Base-by-base conservation (phyloP, 1,140 invertebrate species). In the Pemphigus obesinymphae region DNA sequence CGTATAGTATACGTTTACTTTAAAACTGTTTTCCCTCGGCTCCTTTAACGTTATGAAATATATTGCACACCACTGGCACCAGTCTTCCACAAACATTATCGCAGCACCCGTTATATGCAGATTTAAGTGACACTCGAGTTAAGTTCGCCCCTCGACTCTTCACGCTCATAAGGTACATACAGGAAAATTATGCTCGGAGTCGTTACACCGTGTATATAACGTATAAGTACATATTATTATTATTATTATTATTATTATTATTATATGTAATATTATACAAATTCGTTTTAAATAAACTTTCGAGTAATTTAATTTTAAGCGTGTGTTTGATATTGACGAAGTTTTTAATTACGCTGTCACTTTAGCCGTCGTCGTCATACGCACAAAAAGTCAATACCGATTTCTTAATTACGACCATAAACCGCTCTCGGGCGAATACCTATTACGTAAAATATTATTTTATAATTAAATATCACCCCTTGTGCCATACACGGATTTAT, bases 301-400 rank as follows among this genome's bases (percentile, higher is more conserved):
- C 23, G 13, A 17, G 23, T 45, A 70, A 45, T 68, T 68, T 68
- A 23, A 43, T 40, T 40, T 68, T 43, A 26, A 43, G n/a, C 34
- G 34, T 40, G 75, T 15, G 53, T 40, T 58, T 40, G 75, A 58
- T 55, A 55, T 58, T 37, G 34, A 55, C 75, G 37, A 58, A 78
- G 53, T 78, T 58, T 78, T 78, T 78, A 78, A 78, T 78, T 78
- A 58, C 48, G 75, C 53, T 45, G 66, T 70, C 66, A n/a, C 40
- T n/a, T 40, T 78, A 58, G 31, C 31, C 75, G 40, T 78, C 75
- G n/a, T 78, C 53, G n/a, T n/a, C n/a, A n/a, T n/a, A n/a, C n/a
- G n/a, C n/a, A n/a, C 53, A 75, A 72, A 20, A 50, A 75, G 72
- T 75, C 17, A 20, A 66, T 66, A 66, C n/a, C 31, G 37, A 37